These are phyloP conservation scores for Zaprionus capensis DNA, from an alignment of 1,140 invertebrate species.

Conservation along the genomic window DNA sequence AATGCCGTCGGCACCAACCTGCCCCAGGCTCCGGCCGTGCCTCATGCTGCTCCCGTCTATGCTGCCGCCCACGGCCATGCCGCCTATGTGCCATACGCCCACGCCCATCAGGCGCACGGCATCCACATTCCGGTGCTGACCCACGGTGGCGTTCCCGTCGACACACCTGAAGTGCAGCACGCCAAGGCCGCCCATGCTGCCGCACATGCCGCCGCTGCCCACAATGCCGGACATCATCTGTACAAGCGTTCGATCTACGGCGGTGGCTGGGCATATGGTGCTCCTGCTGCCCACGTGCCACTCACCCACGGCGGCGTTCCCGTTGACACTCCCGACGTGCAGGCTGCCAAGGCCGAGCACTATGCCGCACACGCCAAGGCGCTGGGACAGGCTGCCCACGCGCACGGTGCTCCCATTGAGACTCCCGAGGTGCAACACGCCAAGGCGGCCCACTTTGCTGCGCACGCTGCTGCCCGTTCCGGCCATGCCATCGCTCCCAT, in stretches of 20 bases:
- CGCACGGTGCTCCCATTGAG: slow-evolving; percentile 78
- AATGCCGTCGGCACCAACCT: slow-evolving; percentile 88
- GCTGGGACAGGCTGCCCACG: slow-evolving; percentile 82
- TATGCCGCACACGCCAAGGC: slow-evolving; percentile 87
- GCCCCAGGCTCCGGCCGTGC: slow-evolving; percentile 84
- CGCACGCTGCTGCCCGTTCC: slow-evolving; percentile 74
- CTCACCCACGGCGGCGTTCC: slow-evolving; percentile 86
- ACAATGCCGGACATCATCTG: slow-evolving; percentile 75
- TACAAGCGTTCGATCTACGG: slow-evolving; percentile 82
- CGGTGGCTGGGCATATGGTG: slow-evolving; percentile 70
- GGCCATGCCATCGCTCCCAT: slow-evolving; percentile 61
- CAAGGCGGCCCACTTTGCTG: slow-evolving; percentile 79
- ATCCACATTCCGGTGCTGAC: slow-evolving; percentile 78
- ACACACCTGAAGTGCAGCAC: slow-evolving; percentile 87
- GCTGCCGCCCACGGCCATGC: slow-evolving; percentile 64
- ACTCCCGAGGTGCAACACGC: slow-evolving; percentile 85
- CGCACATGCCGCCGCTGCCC: slow-evolving; percentile 85
- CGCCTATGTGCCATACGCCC: slow-evolving; percentile 51
- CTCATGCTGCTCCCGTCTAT: slow-evolving; percentile 60
- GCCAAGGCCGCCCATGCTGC: slow-evolving; percentile 86
- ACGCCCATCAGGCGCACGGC: slow-evolving; percentile 45
- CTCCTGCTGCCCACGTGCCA: slow-evolving; percentile 81
- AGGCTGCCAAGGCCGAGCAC: slow-evolving; percentile 87
- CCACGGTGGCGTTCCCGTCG: slow-evolving; percentile 80
- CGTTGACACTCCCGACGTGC: slow-evolving; percentile 87